Conservation (phyloP, 2,797 vertebrate species). For the Petrocephalus schoutedeni region DNA sequence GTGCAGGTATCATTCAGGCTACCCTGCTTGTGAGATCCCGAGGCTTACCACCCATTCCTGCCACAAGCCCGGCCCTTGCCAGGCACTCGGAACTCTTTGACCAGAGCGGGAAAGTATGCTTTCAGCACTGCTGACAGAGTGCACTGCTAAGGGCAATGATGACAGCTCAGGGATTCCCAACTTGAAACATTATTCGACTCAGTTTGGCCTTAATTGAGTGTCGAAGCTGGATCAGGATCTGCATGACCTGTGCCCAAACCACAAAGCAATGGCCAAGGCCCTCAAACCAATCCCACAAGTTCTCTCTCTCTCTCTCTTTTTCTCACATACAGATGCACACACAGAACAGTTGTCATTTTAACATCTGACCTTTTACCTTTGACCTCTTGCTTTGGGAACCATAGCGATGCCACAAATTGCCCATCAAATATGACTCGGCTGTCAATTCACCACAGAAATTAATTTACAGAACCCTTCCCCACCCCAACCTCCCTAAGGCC, state of each 20-base stretch:
- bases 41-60: neutral
- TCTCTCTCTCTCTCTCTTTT: neutral
- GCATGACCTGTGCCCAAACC: neutral
- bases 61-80: neutral
- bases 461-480: neutral
- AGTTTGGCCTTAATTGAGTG: neutral
- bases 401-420: neutral
- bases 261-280: neutral
- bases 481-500: neutral
- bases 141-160: neutral
- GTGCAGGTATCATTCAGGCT: neutral
- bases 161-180: neutral
- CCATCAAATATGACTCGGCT: neutral
- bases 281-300: neutral
- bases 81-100: neutral
- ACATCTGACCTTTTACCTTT: neutral
- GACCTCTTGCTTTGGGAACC: neutral
- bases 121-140: neutral
- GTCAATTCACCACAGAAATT: constrained; percentile 1
- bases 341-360: neutral
- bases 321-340: neutral
- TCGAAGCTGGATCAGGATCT: neutral
- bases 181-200: neutral
- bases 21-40: neutral
- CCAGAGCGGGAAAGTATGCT: neutral